These are phyloP conservation scores for Halcyon senegalensis DNA, from an alignment of 2,113 vertebrate genomes.

Conservation along the genomic window DNA sequence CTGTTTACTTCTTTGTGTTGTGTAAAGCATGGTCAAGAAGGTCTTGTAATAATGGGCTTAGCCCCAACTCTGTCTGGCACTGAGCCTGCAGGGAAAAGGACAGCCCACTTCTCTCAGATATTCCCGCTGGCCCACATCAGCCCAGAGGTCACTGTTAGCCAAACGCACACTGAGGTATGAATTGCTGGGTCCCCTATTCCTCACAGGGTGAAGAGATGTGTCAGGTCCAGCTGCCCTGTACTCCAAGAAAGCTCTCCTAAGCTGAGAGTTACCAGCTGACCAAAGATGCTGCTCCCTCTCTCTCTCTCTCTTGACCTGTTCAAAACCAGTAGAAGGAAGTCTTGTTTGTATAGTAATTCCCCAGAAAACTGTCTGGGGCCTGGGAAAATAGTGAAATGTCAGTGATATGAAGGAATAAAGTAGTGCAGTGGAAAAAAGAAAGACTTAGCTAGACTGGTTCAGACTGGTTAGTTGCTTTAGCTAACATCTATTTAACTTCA, in stretches of 20 bases:
- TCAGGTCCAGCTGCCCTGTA: not conserved
- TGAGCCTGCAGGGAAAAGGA: not conserved
- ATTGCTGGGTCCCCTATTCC: not conserved
- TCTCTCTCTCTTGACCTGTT: not conserved
- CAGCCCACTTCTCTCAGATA: not conserved
- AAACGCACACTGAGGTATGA: not conserved
- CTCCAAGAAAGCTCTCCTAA: not conserved
- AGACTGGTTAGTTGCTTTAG: slow-evolving; percentile 39
- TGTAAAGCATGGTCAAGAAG: not conserved
- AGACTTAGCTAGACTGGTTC: slow-evolving; percentile 1
- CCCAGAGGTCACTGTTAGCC: not conserved
- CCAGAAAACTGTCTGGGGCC: not conserved
- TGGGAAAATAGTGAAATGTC: not conserved
- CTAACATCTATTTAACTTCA: slow-evolving; percentile 55
- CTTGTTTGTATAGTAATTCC: not conserved
- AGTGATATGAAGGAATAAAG: not conserved
- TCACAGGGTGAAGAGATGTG: not conserved
- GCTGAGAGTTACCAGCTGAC: not conserved
- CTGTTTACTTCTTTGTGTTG: not conserved
- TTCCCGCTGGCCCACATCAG: not conserved
- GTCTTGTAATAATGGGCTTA: not conserved
- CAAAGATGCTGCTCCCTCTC: not conserved
- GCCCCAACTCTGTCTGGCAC: not conserved
- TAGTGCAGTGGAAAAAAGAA: not conserved
- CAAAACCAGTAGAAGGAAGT: not conserved